Percentiles rank a stretch among this genome's conserved stretches.
phyloP scores from a whole-genome alignment of 2,888 invertebrate species.

The Rhogogaster chlorosoma region DNA sequence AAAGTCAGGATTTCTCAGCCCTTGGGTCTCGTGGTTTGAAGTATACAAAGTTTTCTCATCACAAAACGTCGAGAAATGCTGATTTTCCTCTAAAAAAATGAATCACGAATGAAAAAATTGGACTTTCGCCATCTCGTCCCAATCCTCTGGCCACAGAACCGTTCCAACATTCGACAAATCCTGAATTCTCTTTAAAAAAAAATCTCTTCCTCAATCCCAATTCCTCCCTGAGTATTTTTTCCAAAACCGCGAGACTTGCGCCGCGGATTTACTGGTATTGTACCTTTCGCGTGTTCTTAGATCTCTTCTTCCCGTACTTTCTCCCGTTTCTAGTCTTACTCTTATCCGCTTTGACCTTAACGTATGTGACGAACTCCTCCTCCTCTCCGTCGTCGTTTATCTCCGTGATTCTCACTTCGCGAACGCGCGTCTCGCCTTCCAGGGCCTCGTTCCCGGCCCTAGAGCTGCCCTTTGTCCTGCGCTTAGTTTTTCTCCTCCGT shows the following conservation, averaged over 20 bases:
- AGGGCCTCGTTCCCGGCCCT: not conserved
- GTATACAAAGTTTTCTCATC: not conserved
- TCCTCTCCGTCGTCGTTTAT: slow-evolving; percentile 72
- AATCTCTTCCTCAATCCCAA: not conserved
- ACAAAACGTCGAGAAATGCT: not conserved
- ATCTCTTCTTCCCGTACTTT: slow-evolving; percentile 75
- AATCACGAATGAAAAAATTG: no score
- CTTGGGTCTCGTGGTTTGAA: not conserved
- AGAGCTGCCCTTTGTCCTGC: not conserved
- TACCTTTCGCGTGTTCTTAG: slow-evolving; percentile 80
- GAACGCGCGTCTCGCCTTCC: slow-evolving; percentile 57
- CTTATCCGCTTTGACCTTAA: slow-evolving; percentile 64
- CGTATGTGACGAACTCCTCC: slow-evolving; percentile 72
- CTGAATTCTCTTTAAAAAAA: no score
- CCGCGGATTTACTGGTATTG: slow-evolving; percentile 57
- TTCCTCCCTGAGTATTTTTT: not conserved
- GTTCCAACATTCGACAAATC: no score
- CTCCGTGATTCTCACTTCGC: slow-evolving; percentile 73
- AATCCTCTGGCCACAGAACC: no score
- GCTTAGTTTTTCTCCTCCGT: slow-evolving; percentile 60
- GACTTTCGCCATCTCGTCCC: no score
- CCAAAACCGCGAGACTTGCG: not conserved
- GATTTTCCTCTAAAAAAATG: no score
- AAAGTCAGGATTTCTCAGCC: not conserved
- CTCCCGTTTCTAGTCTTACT: slow-evolving; percentile 55